Evolutionary conservation across 2,113 vertebrate genomes (phyloP), one percentile per base, ranked within the genome.

Genomic region (Hippolais icterina): DNA sequence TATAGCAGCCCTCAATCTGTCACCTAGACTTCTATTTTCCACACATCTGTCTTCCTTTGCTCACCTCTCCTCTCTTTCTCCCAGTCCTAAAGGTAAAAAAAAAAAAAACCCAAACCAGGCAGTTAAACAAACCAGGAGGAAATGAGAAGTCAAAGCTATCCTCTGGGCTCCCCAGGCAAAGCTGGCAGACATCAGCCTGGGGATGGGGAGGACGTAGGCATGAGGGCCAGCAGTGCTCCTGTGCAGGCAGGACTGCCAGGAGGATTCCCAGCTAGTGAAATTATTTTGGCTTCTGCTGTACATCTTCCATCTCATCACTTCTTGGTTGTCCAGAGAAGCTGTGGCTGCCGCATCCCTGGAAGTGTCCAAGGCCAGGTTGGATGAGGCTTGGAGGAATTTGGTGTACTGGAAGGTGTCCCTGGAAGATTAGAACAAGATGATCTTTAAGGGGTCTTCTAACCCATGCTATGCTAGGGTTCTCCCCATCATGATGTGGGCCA

Each of bases 1-100:
- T 92, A 47, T 24, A 93, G 75, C 90, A 88, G 89, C 95, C 71
- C 89, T 97, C 94, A 89, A 71, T 89, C 97, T 96, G 96, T 95
- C 75, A 86, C 89, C 96, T 94, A 94, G 87, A 87, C 54, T 91
- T 95, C 96, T 93, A 39, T 96, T 95, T 95, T 93, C 87, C 53
- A 39, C 37, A 87, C 96, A 97, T 97, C 96, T 96, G 87, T 94
- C 93, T 97, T 91, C 77, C 35, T 95, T 79, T 79, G 83, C 95
- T 87, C 87, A 59, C 8, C 1, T 74, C 89, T 84, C 25, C 46
- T 72, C 61, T 82, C 74, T 70, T 41, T 64, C 50, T 94, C 63
- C 50, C 9, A 44, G 65, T 57, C 50, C 88, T 90, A 68, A 90
- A 69, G 92, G 33, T 54, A 2, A 12, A 54, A 33, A 42, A 60